Evolutionary conservation across 2,888 invertebrate species (phyloP).

Genomic region (Phortica okadai): DNA sequence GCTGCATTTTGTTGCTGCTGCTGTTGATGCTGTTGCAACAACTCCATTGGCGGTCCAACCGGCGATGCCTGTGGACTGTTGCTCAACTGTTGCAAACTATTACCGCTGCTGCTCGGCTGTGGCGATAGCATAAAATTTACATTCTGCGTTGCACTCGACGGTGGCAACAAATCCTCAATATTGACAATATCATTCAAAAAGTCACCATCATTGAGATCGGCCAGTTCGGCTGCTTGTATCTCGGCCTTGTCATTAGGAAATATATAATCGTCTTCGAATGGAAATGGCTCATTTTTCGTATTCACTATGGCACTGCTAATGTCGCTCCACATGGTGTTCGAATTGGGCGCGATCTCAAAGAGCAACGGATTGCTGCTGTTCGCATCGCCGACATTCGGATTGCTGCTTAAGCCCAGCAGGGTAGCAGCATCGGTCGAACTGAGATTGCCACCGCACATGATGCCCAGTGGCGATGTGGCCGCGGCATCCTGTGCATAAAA

Average conservation of each 20-base stretch:
- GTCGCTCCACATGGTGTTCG: conserved; percentile 76
- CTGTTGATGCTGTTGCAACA: conserved; percentile 70
- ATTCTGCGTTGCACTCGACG: conserved; percentile 54
- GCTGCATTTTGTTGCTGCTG: conserved; percentile 60
- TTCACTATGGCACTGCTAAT: conserved; percentile 76
- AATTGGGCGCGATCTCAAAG: conserved; percentile 70
- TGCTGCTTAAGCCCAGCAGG: conserved; percentile 27
- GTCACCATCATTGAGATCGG: conserved; percentile 90
- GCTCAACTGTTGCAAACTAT: conserved; percentile 55
- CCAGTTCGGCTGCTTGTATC: conserved; percentile 88
- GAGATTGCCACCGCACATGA: conserved; percentile 49
- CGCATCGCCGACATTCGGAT: conserved; percentile 50
- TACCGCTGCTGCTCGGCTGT: conserved; percentile 53
- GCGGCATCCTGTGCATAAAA: conserved; percentile 63
- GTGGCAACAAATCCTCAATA: conserved; percentile 84
- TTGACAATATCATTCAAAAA: conserved; percentile 85
- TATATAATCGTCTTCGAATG: conserved; percentile 92
- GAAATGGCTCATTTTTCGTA: conserved; percentile 80
- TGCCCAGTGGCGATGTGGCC: conserved; percentile 40
- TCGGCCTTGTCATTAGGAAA: conserved; percentile 93
- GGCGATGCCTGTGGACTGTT: conserved; percentile 66
- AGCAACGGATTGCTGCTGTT: conserved; percentile 57
- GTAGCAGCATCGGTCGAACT: conserved; percentile 47
- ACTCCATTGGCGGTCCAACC: conserved; percentile 69
- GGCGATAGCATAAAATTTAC: conserved; percentile 69